Percentiles rank a stretch among this genome's conserved stretches.
Evolutionary conservation across 1,140 invertebrate species (phyloP).

Genomic region (Drosophila ananassae): DNA sequence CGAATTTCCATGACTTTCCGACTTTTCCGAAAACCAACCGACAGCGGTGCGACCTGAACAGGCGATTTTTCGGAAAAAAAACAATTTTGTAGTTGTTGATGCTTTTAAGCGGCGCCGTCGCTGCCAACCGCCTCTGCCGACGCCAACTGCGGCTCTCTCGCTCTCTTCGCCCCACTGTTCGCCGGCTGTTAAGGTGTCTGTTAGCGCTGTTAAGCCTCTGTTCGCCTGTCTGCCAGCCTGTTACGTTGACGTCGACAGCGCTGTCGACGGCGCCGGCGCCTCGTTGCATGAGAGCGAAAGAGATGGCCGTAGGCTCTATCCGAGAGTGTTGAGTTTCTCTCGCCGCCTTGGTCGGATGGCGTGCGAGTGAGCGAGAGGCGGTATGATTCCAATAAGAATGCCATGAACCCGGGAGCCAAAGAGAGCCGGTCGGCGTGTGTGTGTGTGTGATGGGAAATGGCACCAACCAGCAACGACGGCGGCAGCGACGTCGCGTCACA

Average conservation of each 20-base stretch:
- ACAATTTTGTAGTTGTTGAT: constrained; percentile 8
- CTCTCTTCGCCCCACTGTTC: neutral
- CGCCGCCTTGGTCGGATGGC: neutral
- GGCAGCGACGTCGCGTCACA: constrained; percentile 47
- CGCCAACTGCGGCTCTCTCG: neutral
- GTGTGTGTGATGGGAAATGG: constrained; percentile 29
- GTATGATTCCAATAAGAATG: constrained; percentile 74
- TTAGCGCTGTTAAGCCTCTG: neutral
- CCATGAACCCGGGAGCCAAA: constrained; percentile 64
- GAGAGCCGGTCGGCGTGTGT: constrained; percentile 11
- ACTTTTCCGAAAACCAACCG: neutral
- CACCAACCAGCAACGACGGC: constrained; percentile 64
- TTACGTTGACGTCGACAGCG: constrained; percentile 46
- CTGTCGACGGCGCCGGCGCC: constrained; percentile 4
- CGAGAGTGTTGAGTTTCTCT: constrained; percentile 39
- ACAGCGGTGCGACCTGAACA: constrained; percentile 2
- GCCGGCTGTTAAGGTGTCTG: constrained; percentile 2
- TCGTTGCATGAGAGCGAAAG: constrained; percentile 14
- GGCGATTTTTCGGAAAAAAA: constrained; percentile 5
- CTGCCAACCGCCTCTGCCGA: neutral
- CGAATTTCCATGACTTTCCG: constrained; percentile 7
- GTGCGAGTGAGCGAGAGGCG: constrained; percentile 34
- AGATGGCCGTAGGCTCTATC: constrained; percentile 17
- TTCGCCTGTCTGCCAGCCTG: neutral
- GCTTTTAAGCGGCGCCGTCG: constrained; percentile 3